Conservation (phyloP, 1,140 invertebrate species). For the Manduca sexta region DNA sequence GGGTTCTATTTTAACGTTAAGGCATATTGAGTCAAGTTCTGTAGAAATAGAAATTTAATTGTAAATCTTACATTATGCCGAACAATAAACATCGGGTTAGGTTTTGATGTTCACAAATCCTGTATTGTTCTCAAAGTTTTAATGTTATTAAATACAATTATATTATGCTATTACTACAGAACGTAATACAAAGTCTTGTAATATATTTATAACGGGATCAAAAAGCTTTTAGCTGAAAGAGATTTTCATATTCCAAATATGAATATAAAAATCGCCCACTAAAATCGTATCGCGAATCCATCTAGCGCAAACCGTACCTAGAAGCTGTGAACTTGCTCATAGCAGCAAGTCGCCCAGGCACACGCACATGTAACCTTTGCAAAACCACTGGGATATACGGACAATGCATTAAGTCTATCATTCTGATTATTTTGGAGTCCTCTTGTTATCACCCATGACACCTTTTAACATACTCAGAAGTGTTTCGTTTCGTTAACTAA, state of each 20-base stretch:
- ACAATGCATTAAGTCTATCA: not conserved
- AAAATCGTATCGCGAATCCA: constrained; percentile 43
- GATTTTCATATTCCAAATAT: constrained; percentile 59
- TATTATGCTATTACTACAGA: no score
- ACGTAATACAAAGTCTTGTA: no score
- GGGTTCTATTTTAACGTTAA: no score
- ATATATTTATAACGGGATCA: not conserved
- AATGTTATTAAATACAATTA: no score
- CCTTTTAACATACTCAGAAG: constrained; percentile 27
- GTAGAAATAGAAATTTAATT: no score
- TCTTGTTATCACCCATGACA: constrained; percentile 43
- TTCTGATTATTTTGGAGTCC: constrained; percentile 7
- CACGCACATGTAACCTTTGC: constrained; percentile 35
- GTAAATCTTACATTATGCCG: constrained; percentile 3
- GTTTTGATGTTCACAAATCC: not conserved
- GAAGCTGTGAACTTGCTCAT: constrained; percentile 61
- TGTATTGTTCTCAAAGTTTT: no score
- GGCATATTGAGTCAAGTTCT: no score
- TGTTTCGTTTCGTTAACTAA: constrained; percentile 55
- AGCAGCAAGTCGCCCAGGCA: constrained; percentile 67
- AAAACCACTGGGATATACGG: constrained; percentile 4
- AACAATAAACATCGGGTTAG: not conserved
- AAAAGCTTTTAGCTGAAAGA: constrained; percentile 55
- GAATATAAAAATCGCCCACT: constrained; percentile 70
- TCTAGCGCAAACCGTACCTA: constrained; percentile 54